Evolutionary conservation across 2,888 invertebrate species (phyloP), one percentile per base, ranked within the genome.

Genomic region (Thecocarcelia acutangulata): DNA sequence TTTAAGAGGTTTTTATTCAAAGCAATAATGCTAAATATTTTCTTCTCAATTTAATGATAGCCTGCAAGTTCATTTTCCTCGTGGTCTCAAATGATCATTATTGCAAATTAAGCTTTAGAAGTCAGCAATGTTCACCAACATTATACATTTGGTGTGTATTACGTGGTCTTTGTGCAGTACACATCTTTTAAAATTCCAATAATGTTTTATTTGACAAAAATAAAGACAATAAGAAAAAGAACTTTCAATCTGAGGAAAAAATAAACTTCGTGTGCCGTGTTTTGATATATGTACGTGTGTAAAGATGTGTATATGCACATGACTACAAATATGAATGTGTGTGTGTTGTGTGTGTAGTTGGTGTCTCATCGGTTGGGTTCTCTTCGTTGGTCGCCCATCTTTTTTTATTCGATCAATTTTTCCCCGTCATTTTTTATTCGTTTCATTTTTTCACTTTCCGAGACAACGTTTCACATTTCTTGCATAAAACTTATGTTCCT

Each of bases 391-490:
- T 84, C 84, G 85, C 85, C 85, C 85, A 85, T 84, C 74, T 74
- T 82, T 83, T 84, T 76, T 76, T 84, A 83, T 85, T 84, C 83
- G 84, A 85, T 84, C 84, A 85, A 84, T 84, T 85, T 83, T 85
- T 79, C 83, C 83, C 83, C 73, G 84, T 85, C 85, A 84, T 86
- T 86, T 86, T 85, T 85, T 86, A 87, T 63, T 85, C 86, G 87
- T 87, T 88, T 87, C 84, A 74, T 70, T 70, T 73, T 77, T 77
- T 77, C 69, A 69, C 73, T 74, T 69, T 64, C 40, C 59, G 69
- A 74, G 48, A 68, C 72, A 61, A 87, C 89, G 87, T 88, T 88
- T 88, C 88, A 87, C 88, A 88, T 87, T 87, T 87, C 88, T 89
- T 87, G 89, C 88, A 87, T 85, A 87, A 84, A 85, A 84, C 84